phyloP scores from a whole-genome alignment of 2,888 invertebrate genomes.

The Tryphoninae sp. region DNA sequence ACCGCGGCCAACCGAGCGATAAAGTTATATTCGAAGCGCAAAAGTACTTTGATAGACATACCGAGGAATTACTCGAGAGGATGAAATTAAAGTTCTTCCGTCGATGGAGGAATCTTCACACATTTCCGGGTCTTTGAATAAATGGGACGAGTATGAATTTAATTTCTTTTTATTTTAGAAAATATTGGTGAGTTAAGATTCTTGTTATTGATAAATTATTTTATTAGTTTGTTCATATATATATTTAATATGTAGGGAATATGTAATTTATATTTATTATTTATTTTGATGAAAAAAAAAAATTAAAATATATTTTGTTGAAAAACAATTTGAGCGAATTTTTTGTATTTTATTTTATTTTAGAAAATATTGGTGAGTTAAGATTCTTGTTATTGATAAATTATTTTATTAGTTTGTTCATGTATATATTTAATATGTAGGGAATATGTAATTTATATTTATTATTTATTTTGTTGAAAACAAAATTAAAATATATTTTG shows the following conservation, averaged over 20 bases:
- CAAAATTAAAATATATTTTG: no score
- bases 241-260: background rate
- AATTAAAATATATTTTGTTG: no score
- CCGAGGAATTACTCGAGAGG: constrained; percentile 15
- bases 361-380: no score
- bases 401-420: background rate
- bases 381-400: no score
- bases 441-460: background rate
- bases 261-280: background rate
- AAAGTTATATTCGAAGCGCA: constrained; percentile 45
- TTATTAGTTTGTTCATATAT: background rate
- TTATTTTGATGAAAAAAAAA: no score
- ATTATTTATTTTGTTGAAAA: no score
- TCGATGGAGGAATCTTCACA: constrained; percentile 38
- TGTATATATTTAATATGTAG: background rate
- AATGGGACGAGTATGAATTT: background rate
- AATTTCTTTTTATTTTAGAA: no score
- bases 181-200: no score
- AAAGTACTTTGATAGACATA: constrained; percentile 30
- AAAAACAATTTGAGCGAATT: no score
- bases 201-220: no score
- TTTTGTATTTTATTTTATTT: no score
- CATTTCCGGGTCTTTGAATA: constrained; percentile 46
- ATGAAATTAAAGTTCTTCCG: constrained; percentile 1
- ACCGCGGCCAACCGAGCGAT: constrained; percentile 50